Base-by-base conservation (phyloP, 2,888 invertebrate species). In the Elegia similella region DNA sequence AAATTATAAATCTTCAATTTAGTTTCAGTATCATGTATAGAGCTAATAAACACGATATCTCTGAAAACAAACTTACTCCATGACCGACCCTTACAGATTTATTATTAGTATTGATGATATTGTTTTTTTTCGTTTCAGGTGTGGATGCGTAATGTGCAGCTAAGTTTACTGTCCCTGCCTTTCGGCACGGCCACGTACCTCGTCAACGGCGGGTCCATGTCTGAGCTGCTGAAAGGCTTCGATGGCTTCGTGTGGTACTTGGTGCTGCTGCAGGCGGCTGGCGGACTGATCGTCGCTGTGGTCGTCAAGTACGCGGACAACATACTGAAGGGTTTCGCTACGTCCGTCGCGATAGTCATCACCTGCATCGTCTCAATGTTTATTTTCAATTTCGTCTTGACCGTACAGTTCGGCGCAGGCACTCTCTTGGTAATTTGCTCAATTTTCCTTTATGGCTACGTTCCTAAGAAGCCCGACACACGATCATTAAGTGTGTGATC, bases 261-360 rank as follows among this genome's bases (percentile, higher is more conserved):
- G 57, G 95, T 99, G 3, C 79, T 96, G 17, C 86, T 98, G 52
- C 98, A 99, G 91, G 98, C 99, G 0, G 95, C 97, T 15, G 99
- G 99, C 0, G 99, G 99, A 5, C 93, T 99, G 1, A 95, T 99
- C 56, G 99, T 99, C 7, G 99, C 99, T 0, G 95, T 99, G 66
- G 99, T 99, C 2, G 98, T 99, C 30, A 99, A 99, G 92, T 99
- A 99, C 84, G 99, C 99, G 0, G 99, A 99, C 84, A 99, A 99
- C 86, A 99, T 99, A 76, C 92, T 99, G 6, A 99, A 97, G 89
- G 99, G 99, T 17, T 99, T 99, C 79, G 99, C 99, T 44, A 99
- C 99, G 0, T 99, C 99, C 0, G 93, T 99, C 56, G 98, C 99
- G 6, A 99, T 99, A 66, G 94, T 99, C 47, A 95, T 99, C 66